A percentile compares a stretch with the other conserved stretches of the same genome.
These are phyloP conservation scores for Marasmarcha lunaedactyla DNA, from an alignment of 2,888 invertebrate species.

Conservation along the genomic window DNA sequence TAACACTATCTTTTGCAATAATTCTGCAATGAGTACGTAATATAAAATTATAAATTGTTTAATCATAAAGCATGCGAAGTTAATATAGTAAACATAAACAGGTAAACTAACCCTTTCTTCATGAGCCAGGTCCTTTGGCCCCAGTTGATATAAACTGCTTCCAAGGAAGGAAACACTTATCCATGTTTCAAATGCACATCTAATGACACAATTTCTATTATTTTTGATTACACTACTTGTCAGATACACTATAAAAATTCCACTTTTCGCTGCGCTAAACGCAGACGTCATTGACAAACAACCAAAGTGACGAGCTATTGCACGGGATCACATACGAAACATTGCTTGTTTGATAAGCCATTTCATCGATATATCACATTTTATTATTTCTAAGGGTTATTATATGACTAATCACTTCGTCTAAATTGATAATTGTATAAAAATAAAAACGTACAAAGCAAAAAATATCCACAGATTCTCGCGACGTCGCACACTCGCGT, in stretches of 20 bases:
- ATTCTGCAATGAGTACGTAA: slow-evolving; percentile 28
- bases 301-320: slow-evolving; percentile 66
- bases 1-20: slow-evolving; percentile 25
- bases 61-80: slow-evolving; percentile 15
- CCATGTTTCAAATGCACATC: slow-evolving; percentile 63
- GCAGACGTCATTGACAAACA: slow-evolving; percentile 71
- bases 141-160: slow-evolving; percentile 56
- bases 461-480: slow-evolving; percentile 62
- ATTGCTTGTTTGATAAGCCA: slow-evolving; percentile 52
- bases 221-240: slow-evolving; percentile 64
- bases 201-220: slow-evolving; percentile 53
- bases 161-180: slow-evolving; percentile 58
- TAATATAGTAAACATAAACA: slow-evolving; percentile 56
- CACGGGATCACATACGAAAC: slow-evolving; percentile 64
- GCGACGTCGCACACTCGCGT: slow-evolving; percentile 65
- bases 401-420: slow-evolving; percentile 52
- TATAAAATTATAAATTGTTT: slow-evolving; percentile 20
- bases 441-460: slow-evolving; percentile 68
- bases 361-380: slow-evolving; percentile 58
- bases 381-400: slow-evolving; percentile 58
- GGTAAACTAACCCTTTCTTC: slow-evolving; percentile 68
- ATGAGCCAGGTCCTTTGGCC: slow-evolving; percentile 65
- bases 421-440: slow-evolving; percentile 54
- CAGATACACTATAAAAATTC: slow-evolving; percentile 65
- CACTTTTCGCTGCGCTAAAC: slow-evolving; percentile 69